Conservation (phyloP, 2,797 vertebrate species). For the Galaxias olidus region DNA sequence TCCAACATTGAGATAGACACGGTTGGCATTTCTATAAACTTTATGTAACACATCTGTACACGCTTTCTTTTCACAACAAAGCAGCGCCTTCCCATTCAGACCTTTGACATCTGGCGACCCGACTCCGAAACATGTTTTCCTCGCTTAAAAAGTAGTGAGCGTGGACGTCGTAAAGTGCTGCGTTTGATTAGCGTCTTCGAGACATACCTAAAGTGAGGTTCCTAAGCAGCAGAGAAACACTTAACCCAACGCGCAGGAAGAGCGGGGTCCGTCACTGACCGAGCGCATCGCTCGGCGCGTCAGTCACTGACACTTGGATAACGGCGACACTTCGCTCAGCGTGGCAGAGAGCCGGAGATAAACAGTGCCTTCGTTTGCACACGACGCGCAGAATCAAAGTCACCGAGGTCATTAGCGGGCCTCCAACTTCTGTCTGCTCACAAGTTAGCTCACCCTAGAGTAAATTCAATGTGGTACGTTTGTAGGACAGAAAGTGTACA, state of each 20-base stretch:
- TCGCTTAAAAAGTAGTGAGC: too few species aligned
- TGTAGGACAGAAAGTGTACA: too few species aligned
- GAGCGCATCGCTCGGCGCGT: constrained; percentile 42
- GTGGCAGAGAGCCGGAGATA: not conserved
- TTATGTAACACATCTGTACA: too few species aligned
- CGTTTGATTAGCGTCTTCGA: not conserved
- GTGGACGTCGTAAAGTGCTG: not conserved
- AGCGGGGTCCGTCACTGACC: constrained; percentile 38
- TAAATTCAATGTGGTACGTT: too few species aligned
- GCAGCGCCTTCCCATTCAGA: too few species aligned
- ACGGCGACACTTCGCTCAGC: constrained; percentile 28
- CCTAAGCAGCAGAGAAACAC: not conserved
- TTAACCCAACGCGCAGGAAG: constrained; percentile 21
- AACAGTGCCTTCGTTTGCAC: not conserved
- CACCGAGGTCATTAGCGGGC: not conserved
- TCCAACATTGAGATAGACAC: too few species aligned
- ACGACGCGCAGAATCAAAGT: constrained; percentile 10
- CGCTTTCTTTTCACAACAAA: too few species aligned
- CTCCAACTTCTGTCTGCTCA: too few species aligned
- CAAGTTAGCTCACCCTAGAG: too few species aligned
- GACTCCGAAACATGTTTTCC: too few species aligned
- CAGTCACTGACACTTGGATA: constrained; percentile 28
- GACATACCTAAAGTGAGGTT: not conserved
- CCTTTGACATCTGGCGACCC: too few species aligned
- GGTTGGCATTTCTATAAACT: too few species aligned